phyloP scores from a whole-genome alignment of 1,140 invertebrate genomes.

The Philotrypesis tridentata region DNA sequence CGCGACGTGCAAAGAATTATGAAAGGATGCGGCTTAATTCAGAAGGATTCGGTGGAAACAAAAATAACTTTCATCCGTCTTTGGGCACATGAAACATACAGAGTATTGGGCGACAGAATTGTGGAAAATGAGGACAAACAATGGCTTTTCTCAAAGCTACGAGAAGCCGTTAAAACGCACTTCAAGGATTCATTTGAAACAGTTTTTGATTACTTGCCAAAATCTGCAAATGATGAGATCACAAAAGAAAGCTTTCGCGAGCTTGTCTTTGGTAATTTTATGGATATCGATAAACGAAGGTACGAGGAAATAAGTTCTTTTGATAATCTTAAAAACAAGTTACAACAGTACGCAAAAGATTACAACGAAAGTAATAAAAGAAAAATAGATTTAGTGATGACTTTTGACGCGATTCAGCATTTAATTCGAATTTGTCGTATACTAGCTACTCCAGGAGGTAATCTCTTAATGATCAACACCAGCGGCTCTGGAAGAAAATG shows the following conservation, averaged over 20 bases:
- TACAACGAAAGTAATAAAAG: conserved; percentile 78
- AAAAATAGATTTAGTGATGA: conserved; percentile 80
- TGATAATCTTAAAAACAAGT: conserved; percentile 75
- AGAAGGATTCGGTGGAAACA: conserved; percentile 78
- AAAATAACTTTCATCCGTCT: conserved; percentile 74
- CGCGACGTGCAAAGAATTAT: conserved; percentile 79
- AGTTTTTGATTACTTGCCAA: conserved; percentile 69
- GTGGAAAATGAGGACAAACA: conserved; percentile 75
- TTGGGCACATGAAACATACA: conserved; percentile 82
- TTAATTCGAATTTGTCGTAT: conserved; percentile 78
- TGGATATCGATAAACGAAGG: conserved; percentile 73
- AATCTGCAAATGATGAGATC: conserved; percentile 68
- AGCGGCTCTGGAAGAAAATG: conserved; percentile 80
- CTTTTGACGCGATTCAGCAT: conserved; percentile 78
- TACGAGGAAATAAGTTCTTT: conserved; percentile 79
- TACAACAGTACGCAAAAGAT: conserved; percentile 76
- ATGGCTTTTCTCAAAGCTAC: conserved; percentile 76
- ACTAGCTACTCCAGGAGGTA: conserved; percentile 75
- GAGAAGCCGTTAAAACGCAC: conserved; percentile 70
- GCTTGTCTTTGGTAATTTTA: conserved; percentile 80
- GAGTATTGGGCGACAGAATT: conserved; percentile 82
- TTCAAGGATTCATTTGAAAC: conserved; percentile 76
- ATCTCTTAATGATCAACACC: conserved; percentile 75
- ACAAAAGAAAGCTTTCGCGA: conserved; percentile 76
- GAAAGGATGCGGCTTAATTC: conserved; percentile 78